Base-by-base conservation (phyloP, 2,113 vertebrate species). In the Grus americana region DNA sequence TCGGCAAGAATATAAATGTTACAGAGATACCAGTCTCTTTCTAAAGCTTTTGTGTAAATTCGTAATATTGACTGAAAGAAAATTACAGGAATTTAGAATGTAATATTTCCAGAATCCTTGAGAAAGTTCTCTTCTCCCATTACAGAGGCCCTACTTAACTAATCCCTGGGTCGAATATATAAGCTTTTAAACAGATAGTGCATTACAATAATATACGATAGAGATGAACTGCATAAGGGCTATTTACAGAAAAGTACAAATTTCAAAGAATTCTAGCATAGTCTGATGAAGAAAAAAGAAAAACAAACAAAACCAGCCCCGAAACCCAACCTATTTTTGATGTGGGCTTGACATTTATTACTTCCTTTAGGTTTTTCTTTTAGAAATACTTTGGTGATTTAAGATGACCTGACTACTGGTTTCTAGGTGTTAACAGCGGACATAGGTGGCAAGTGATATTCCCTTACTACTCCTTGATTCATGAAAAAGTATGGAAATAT, bases 301-400 rank as follows among this genome's bases (percentile, higher is more conserved):
- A 30, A 49, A 49, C 49, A 22, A 21, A 38, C 52, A 54, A 54
- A 54, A 16, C 15, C 27, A 29, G 10, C 16, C 17, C 12, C 5
- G 8, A 75, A 81, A 38, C 13, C 34, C 79, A 94, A 57, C 11
- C 78, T 94, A 52, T 67, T 96, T 96, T 95, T 91, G 38, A 92
- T 63, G 27, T 78, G 20, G 75, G 15, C 67, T 93, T 97, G 87
- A 91, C 68, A 86, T 96, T 97, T 97, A 96, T 96, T 96, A 68
- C 71, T 96, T 97, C 92, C 75, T 94, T 95, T 84, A 71, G 7
- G 6, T 82, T 44, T 81, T 50, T 32, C n/a, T 82, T 13, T 67
- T 74, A 86, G 63, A 93, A 97, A 95, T 81, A 78, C 27, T 90
- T 86, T 16, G 26, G 22, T 87, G 46, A 96, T 96, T 96, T 93